Conservation (phyloP, 2,113 vertebrate species). For the Erythrolamprus reginae region DNA sequence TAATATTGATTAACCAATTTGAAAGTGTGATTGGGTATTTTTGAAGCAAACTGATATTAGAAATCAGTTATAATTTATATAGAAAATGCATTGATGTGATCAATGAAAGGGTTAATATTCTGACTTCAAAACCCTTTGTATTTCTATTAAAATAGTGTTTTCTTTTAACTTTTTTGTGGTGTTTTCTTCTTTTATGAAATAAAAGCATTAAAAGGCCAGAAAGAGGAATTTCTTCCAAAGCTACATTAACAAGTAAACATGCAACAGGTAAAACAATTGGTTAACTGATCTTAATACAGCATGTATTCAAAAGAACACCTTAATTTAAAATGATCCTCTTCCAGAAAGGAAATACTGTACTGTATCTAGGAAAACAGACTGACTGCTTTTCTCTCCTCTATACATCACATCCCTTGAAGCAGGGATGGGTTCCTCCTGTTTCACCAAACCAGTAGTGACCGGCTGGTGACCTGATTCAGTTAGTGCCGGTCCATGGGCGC, state of each 20-base stretch:
- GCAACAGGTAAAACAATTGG: background rate
- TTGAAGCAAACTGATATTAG: background rate
- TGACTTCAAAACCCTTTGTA: background rate
- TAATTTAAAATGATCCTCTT: background rate
- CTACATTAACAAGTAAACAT: background rate
- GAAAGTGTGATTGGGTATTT: background rate
- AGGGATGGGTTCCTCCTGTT: no score
- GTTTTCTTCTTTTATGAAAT: background rate
- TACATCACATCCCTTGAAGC: background rate
- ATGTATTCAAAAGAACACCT: background rate
- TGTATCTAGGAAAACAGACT: background rate
- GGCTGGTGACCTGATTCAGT: no score
- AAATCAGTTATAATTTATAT: background rate
- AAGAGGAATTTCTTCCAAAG: background rate
- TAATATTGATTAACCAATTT: background rate
- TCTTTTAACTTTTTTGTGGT: background rate
- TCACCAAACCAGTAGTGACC: no score
- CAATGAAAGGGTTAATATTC: background rate
- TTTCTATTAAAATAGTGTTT: background rate
- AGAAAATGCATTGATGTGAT: background rate
- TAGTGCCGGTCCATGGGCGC: no score
- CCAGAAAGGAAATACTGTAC: background rate
- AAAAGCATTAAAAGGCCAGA: background rate
- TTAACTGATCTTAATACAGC: background rate
- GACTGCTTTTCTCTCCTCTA: background rate